Percentiles rank a stretch among this genome's conserved stretches.
phyloP scores from a whole-genome alignment of 2,797 vertebrate genomes.

The Helarctos malayanus region DNA sequence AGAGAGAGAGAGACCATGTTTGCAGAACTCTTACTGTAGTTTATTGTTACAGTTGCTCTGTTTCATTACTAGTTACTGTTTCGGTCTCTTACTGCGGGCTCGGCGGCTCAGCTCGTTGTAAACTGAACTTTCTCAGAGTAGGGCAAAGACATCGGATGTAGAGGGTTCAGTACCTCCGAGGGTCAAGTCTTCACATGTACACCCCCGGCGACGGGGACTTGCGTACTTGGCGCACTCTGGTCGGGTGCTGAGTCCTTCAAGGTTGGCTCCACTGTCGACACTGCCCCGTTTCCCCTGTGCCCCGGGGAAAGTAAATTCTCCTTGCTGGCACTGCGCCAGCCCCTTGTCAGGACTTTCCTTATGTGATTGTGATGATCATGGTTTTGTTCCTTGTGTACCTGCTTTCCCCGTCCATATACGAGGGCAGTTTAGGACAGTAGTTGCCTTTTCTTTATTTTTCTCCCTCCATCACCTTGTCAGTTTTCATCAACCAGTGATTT shows the following conservation, averaged over 20 bases:
- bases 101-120: background rate
- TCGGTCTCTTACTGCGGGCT: background rate
- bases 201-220: background rate
- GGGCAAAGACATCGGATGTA: too few species aligned
- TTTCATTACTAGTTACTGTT: background rate
- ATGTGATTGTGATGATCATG: background rate
- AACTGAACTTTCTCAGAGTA: background rate
- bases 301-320: background rate
- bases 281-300: background rate
- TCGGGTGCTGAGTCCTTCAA: background rate
- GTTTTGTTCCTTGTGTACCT: background rate
- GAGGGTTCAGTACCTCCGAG: background rate
- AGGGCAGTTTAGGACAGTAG: background rate
- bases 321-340: background rate
- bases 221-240: background rate
- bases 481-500: slow-evolving; percentile 1
- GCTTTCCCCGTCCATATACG: background rate
- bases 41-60: background rate
- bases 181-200: too few species aligned
- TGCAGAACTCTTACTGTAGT: background rate
- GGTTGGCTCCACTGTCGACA: background rate
- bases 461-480: background rate
- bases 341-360: background rate
- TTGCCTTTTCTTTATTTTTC: background rate
- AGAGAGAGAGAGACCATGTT: background rate